Evolutionary conservation across 2,113 vertebrate species (phyloP).

Genomic region (Neodon shergylaensis): DNA sequence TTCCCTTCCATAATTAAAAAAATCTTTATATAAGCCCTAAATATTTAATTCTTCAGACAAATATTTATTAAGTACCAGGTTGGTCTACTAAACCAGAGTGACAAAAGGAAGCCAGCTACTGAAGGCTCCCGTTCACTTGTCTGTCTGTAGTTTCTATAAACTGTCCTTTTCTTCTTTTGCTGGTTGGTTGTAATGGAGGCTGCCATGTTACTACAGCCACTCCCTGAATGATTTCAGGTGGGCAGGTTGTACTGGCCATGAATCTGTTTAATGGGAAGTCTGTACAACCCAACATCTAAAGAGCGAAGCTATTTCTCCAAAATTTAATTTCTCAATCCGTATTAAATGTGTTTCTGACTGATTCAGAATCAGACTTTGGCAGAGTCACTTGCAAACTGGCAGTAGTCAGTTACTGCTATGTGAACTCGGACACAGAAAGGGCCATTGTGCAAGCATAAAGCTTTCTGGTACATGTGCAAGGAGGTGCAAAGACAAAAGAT

Average conservation of each 20-base stretch:
- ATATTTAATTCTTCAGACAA: constrained; percentile 44
- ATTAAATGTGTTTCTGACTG: neutral
- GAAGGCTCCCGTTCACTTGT: neutral
- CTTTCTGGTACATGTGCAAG: neutral
- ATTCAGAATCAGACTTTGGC: neutral
- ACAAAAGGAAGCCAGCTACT: neutral
- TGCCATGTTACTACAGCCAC: neutral
- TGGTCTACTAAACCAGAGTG: neutral
- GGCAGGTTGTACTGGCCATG: neutral
- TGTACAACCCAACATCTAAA: neutral
- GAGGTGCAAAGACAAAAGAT: neutral
- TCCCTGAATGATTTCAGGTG: neutral
- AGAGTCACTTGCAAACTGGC: neutral
- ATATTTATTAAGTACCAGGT: neutral
- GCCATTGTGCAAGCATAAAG: neutral
- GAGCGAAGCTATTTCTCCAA: neutral
- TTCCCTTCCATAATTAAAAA: neutral
- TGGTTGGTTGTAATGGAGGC: neutral
- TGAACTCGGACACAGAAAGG: neutral
- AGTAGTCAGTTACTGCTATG: neutral
- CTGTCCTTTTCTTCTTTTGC: neutral
- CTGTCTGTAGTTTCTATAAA: neutral
- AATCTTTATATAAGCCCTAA: constrained; percentile 25
- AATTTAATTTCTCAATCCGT: neutral
- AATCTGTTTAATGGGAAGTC: neutral